Base-by-base conservation (phyloP, 2,113 vertebrate genomes). In the Cochlearius cochlearius region DNA sequence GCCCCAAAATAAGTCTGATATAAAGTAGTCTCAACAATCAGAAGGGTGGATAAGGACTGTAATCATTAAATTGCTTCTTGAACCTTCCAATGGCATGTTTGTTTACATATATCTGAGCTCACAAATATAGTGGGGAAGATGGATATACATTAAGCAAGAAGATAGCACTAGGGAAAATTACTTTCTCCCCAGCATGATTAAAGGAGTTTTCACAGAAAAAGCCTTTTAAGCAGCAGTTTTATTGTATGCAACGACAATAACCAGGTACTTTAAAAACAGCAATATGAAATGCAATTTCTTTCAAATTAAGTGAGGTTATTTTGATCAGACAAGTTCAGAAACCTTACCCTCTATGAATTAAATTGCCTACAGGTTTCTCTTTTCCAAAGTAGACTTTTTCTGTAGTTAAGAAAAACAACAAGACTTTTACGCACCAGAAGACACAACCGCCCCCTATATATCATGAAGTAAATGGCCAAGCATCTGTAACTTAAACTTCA, bases 291-390 rank as follows among this genome's bases (percentile, higher is more conserved):
- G 72, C 45, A 72, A 74, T 92, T 91, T 93, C 63, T 90, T 94
- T 90, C 69, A 94, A 83, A 89, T 92, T 92, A 91, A 74, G 77
- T 75, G 38, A 87, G 64, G 72, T 86, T 91, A 84, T 79, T 95
- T 90, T 92, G 67, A 95, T 86, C 67, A 72, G 77, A 90, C 21
- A 92, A 94, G 73, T 92, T 94, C 75, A 59, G 39, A 90, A 76
- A 45, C 63, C 55, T 59, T 64, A 55, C 10, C 32, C 18, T 86
- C 26, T 36, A 41, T 20, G 45, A 84, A 74, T 73, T 83, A 52
- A 77, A 82, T 23, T 58, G 49, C 53, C 53, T 86, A 55, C 39
- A 72, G 71, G 53, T 67, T 67, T 74, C 36, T 56, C 29, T 68
- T 82, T 52, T 50, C 58, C 23, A n/a, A 92, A 39, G 21, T 17